Percentiles rank a stretch among this genome's conserved stretches.
Evolutionary conservation across 2,888 invertebrate genomes (phyloP).

Genomic region (Diploptera punctata): DNA sequence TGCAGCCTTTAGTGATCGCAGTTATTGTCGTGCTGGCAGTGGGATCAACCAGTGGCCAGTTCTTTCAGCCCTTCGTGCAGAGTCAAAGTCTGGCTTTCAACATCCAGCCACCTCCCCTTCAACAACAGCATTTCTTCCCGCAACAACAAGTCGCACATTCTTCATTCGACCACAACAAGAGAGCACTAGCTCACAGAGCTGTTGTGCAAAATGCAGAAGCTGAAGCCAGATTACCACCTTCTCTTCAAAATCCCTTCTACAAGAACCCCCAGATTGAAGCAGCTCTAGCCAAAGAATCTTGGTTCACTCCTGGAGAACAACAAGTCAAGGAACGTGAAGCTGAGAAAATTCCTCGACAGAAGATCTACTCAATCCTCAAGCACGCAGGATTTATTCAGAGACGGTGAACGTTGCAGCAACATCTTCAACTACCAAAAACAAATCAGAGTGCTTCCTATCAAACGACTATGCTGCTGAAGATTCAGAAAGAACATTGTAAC

Average conservation of each 20-base stretch:
- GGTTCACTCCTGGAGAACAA: conserved; percentile 79
- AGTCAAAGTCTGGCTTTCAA: too few species aligned
- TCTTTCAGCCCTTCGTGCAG: conserved; percentile 40
- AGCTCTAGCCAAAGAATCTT: conserved; percentile 77
- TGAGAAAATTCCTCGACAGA: conserved; percentile 78
- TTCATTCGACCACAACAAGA: too few species aligned
- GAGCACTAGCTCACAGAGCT: conserved; percentile 69
- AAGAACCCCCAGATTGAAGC: conserved; percentile 77
- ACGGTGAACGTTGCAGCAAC: too few species aligned
- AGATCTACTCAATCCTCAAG: conserved; percentile 76
- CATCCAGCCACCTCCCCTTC: background rate
- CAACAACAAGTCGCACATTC: too few species aligned
- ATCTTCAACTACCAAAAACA: too few species aligned
- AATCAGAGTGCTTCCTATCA: too few species aligned
- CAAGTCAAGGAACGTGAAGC: conserved; percentile 80
- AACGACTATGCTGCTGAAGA: too few species aligned
- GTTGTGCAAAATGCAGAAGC: conserved; percentile 74
- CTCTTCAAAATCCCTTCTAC: conserved; percentile 75
- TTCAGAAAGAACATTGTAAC: too few species aligned
- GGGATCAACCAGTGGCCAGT: conserved; percentile 36
- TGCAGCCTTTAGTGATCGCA: conserved; percentile 20
- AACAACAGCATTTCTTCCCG: background rate
- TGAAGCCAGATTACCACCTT: conserved; percentile 74
- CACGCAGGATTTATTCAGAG: conserved; percentile 68
- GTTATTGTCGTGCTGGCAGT: conserved; percentile 15